Percentiles rank a stretch among this genome's conserved stretches.
These are phyloP conservation scores for Gymnocypris eckloni DNA, from an alignment of 2,797 vertebrate genomes.

Conservation along the genomic window DNA sequence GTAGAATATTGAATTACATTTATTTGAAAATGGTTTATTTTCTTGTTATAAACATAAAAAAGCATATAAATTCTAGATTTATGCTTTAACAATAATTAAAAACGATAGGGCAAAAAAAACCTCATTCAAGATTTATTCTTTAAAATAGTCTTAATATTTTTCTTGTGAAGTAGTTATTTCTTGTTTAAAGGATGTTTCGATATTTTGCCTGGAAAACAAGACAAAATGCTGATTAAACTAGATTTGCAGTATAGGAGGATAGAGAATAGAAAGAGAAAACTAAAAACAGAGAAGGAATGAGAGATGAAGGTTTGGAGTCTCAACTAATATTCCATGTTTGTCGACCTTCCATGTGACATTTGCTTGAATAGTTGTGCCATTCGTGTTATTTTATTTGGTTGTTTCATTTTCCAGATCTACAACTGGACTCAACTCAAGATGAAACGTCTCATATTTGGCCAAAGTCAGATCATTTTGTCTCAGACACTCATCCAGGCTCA, in stretches of 20 bases:
- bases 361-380: slow-evolving; percentile 35
- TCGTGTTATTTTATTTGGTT: slow-evolving; percentile 9
- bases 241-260: slow-evolving; percentile 5
- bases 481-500: slow-evolving; percentile 1
- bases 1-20: background rate
- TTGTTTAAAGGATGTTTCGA: background rate
- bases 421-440: background rate
- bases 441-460: slow-evolving; percentile 1
- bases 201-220: slow-evolving; percentile 17
- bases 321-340: slow-evolving; percentile 16
- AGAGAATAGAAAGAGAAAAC: background rate
- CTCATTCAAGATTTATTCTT: background rate
- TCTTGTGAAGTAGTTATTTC: background rate
- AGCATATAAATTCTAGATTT: background rate
- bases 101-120: background rate
- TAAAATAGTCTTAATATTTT: background rate
- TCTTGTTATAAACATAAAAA: background rate
- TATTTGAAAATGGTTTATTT: background rate
- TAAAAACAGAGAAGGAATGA: background rate
- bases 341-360: slow-evolving; percentile 13
- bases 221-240: slow-evolving; percentile 4
- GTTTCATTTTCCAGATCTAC: slow-evolving; percentile 8
- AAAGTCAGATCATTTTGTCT: slow-evolving; percentile 6
- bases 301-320: slow-evolving; percentile 24
- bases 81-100: background rate